These are phyloP conservation scores for Pachypanchax playfairii DNA, from an alignment of 2,113 vertebrate genomes.

Conservation along the genomic window DNA sequence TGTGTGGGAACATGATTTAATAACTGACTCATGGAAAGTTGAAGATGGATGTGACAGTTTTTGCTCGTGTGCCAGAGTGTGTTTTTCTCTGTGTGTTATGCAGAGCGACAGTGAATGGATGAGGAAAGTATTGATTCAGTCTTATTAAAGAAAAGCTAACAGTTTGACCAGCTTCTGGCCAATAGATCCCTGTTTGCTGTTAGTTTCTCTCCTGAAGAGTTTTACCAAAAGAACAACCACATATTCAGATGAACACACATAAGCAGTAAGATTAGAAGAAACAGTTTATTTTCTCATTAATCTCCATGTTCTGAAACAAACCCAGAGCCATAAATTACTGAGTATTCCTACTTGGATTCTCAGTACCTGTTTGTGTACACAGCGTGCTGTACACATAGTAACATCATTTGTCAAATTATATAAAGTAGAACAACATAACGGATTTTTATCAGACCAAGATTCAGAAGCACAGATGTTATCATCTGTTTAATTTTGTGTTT, in stretches of 20 bases:
- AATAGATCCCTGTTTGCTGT: constrained; percentile 18
- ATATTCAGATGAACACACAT: constrained; percentile 8
- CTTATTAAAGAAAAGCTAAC: constrained; percentile 42
- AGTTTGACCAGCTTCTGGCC: constrained; percentile 12
- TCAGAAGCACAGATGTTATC: neutral
- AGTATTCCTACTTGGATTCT: neutral
- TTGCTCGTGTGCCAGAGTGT: neutral
- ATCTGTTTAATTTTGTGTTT: constrained; percentile 24
- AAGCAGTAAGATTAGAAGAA: neutral
- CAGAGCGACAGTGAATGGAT: neutral
- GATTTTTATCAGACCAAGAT: constrained; percentile 10
- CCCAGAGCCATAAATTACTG: neutral
- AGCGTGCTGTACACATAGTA: neutral
- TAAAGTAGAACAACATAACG: constrained; percentile 3
- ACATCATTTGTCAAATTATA: constrained; percentile 17
- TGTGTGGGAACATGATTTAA: constrained; percentile 18
- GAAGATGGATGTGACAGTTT: constrained; percentile 8
- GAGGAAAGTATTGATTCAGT: constrained; percentile 51
- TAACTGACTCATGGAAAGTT: neutral
- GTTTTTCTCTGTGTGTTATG: constrained; percentile 13
- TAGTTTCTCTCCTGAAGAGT: constrained; percentile 18
- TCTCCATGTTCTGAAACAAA: constrained; percentile 11
- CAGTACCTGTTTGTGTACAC: neutral
- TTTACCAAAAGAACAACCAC: constrained; percentile 10
- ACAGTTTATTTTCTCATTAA: constrained; percentile 24